Evolutionary conservation across 2,888 invertebrate genomes (phyloP), one percentile per base, ranked within the genome.

Genomic region (Achlya flavicornis): DNA sequence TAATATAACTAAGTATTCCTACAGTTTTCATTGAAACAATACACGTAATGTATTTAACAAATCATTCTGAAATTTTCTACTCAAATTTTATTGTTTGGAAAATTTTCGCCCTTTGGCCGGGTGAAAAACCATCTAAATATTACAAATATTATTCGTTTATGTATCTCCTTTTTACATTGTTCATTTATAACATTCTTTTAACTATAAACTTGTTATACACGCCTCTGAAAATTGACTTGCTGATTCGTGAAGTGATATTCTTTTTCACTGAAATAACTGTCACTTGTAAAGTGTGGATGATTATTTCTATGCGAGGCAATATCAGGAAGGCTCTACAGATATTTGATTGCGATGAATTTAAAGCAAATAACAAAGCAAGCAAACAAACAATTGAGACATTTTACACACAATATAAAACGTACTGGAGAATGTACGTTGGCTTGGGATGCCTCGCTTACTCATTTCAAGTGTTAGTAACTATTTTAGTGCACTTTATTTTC

Each of bases 241-340:
- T 90, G 43, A 79, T 92, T 26, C 81, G 77, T 3, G 91, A 92
- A 83, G 82, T 86, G 4, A 84, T 88, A 67, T 89, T 88, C 75
- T 86, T 81, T 72, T 87, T 89, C 62, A 86, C 83, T 38, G 86
- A 86, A 80, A 72, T 88, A 43, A 73, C 83, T 14, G 82, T 86
- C 7, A 70, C 75, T 53, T 70, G 77, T n/a, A 92, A 92, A 85
- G 78, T 85, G 67, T 68, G 83, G 16, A 89, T 85, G 77, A 73
- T 91, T 14, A 57, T 90, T 35, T 66, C 80, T 4, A 87, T 76
- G 78, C 78, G 84, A 66, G 72, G 82, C 35, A 75, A 85, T 73
- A 77, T 92, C 61, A 61, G 81, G 19, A 73, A 79, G 19, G 75
- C 79, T 10, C 77, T 92, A n/a, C 68, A 85, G 64, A 71, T 88